Evolutionary conservation across 2,888 invertebrate species (phyloP), one percentile per base, ranked within the genome.

Genomic region (Hyppa rectilinea): DNA sequence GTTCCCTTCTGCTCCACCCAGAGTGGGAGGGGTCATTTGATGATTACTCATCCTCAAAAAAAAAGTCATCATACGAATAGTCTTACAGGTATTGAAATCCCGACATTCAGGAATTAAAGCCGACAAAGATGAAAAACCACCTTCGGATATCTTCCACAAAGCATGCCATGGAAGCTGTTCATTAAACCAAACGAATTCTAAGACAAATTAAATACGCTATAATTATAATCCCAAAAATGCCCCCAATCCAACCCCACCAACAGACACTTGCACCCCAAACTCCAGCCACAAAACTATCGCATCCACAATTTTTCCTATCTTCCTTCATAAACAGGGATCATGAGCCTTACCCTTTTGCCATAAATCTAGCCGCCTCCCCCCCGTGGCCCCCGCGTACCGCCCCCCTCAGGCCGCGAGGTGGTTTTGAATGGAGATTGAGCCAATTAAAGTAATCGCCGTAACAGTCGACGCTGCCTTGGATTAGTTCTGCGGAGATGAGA

Each of bases 361-460:
- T 96, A 96, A 96, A 96, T 96, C 95, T 94, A 91, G 88, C 77
- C 86, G 85, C 88, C 91, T 88, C 90, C 90, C 91, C 90, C 90
- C 90, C 84, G 81, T 77, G 14, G 90, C 91, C 83, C 82, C 80
- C 69, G 34, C 1, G 17, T 64, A 69, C 89, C 90, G 89, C 90
- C 85, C 83, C 72, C 66, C 75, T 67, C 81, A 78, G 83, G 79
- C 92, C 90, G 89, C 93, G 94, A 95, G 95, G 95, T 94, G 96
- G 96, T 96, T 96, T 96, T 96, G 96, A 96, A 96, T 96, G 96
- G 96, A 96, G 96, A 96, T 96, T 96, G 96, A 96, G 96, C 96
- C 97, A 97, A 97, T 97, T 97, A 97, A 97, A 97, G 96, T 97
- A 97, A 96, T 97, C 96, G 96, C 96, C 96, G 96, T 96, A 96